These are phyloP conservation scores for Anhinga rufa DNA, from an alignment of 2,113 vertebrate species.

Conservation along the genomic window DNA sequence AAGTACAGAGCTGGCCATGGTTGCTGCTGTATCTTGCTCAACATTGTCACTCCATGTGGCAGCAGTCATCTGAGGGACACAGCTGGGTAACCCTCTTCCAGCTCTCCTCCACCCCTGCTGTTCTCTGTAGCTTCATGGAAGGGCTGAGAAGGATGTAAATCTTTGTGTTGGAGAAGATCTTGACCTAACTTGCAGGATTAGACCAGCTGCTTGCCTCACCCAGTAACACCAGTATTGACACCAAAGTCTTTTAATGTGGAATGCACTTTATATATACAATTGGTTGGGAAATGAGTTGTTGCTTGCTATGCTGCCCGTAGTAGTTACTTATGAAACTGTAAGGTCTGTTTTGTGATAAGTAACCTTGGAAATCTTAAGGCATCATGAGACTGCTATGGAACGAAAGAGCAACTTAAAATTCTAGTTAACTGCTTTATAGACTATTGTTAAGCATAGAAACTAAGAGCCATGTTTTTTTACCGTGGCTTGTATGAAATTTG, in stretches of 20 bases:
- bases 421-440: neutral
- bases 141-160: neutral
- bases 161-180: neutral
- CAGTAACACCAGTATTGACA: neutral
- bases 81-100: neutral
- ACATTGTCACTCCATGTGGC: neutral
- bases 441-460: neutral
- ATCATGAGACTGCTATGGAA: neutral
- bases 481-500: neutral
- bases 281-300: neutral
- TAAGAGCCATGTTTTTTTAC: neutral
- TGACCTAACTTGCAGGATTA: neutral
- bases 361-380: conserved; percentile 11
- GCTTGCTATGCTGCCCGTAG: neutral
- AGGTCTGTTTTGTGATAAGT: neutral
- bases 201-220: neutral
- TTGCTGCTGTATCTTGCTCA: neutral
- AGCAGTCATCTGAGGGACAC: rapidly evolving
- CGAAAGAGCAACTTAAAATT: neutral
- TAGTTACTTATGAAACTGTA: neutral
- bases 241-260: neutral
- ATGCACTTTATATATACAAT: rapidly evolving
- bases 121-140: rapidly evolving
- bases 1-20: neutral
- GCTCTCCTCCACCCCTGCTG: neutral